Evolutionary conservation across 37 sponge, comb jelly and placozoan species (phyloP).

Genomic region (Axinella damicornis): DNA sequence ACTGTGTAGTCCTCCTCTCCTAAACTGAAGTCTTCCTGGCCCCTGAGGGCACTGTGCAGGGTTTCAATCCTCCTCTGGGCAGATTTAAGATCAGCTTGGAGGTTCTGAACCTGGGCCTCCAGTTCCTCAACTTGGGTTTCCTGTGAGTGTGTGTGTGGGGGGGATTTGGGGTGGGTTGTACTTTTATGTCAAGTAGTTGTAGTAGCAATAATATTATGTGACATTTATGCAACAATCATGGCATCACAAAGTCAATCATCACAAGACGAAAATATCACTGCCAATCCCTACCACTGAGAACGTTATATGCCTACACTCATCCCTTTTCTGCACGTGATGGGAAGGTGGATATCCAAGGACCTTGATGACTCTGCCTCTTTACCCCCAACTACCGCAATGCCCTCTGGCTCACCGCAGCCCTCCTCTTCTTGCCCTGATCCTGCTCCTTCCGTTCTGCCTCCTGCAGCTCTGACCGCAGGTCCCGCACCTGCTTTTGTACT

Average conservation of each 20-base stretch:
- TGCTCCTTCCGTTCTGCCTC: constrained; percentile 80
- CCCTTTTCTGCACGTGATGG: too few species aligned
- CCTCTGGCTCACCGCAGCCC: constrained; percentile 67
- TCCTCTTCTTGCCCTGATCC: constrained; percentile 70
- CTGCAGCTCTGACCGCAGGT: constrained; percentile 72
- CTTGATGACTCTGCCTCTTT: too few species aligned
- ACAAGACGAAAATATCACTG: too few species aligned
- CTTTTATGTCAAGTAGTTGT: too few species aligned
- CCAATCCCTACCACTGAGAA: too few species aligned
- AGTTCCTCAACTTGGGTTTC: constrained; percentile 71
- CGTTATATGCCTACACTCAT: too few species aligned
- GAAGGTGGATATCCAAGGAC: too few species aligned
- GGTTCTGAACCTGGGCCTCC: constrained; percentile 51
- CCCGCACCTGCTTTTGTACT: constrained; percentile 76
- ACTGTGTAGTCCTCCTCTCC: constrained; percentile 31
- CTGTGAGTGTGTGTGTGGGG: constrained; percentile 20
- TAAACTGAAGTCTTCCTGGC: constrained; percentile 46
- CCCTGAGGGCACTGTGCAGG: constrained; percentile 76
- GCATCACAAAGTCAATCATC: too few species aligned
- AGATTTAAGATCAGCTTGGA: constrained; percentile 68
- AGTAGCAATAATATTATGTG: too few species aligned
- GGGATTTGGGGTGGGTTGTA: too few species aligned
- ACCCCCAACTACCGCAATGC: too few species aligned
- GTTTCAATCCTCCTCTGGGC: constrained; percentile 77
- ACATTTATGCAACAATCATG: too few species aligned